Percentiles rank a stretch among this genome's conserved stretches.
Evolutionary conservation across 1,140 invertebrate genomes (phyloP).

Genomic region (Trichonephila inaurata): DNA sequence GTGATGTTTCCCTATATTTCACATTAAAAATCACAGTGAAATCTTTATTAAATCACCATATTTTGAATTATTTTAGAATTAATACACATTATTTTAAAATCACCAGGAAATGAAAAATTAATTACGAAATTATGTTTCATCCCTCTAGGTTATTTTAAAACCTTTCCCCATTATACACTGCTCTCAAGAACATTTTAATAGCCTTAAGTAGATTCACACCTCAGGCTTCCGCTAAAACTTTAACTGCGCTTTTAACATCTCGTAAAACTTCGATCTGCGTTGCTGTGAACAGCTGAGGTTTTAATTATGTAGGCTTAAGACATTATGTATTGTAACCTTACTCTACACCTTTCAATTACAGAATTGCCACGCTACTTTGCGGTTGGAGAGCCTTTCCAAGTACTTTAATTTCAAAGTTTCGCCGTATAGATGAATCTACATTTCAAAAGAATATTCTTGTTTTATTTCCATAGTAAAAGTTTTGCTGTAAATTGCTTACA

Average conservation of each 20-base stretch:
- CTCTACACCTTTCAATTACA: slow-evolving; percentile 2
- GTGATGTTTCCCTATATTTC: no score
- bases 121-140: background rate
- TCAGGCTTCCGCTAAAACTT: background rate
- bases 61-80: no score
- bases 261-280: slow-evolving; percentile 1
- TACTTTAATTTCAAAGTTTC: background rate
- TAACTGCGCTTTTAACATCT: slow-evolving; percentile 19
- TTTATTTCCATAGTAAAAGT: background rate
- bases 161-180: background rate
- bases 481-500: no score
- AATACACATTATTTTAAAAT: no score
- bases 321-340: background rate
- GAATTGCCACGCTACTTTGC: background rate
- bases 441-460: background rate
- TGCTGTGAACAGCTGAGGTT: background rate
- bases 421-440: background rate
- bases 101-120: background rate
- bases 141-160: background rate
- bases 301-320: slow-evolving; percentile 8
- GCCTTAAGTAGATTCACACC: background rate
- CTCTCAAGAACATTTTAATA: background rate
- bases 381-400: background rate
- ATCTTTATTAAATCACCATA: no score
- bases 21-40: no score